phyloP scores from a whole-genome alignment of 1,140 invertebrate genomes.

The Matsumurasca onukii region DNA sequence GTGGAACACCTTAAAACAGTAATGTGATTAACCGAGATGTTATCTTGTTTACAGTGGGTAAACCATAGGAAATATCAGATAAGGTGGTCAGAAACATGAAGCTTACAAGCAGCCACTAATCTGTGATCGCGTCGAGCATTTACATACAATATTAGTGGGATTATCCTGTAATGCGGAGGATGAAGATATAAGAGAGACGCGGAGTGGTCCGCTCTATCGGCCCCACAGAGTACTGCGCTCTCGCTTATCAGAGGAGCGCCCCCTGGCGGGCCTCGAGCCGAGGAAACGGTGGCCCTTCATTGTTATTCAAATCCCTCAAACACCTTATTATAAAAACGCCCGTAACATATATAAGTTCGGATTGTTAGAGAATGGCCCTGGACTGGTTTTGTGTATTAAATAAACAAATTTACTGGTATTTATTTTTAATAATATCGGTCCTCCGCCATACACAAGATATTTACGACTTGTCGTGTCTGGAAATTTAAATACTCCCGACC shows the following conservation, averaged over 20 bases:
- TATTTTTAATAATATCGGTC: slow-evolving; percentile 26
- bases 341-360: slow-evolving; percentile 22
- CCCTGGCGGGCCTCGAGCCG: no score
- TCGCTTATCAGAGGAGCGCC: not conserved
- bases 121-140: slow-evolving; percentile 14
- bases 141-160: slow-evolving; percentile 26
- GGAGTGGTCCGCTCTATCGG: not conserved
- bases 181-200: slow-evolving; percentile 13
- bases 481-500: slow-evolving; percentile 9
- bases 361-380: slow-evolving; percentile 1
- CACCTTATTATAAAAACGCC: slow-evolving; percentile 22
- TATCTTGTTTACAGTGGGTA: no score
- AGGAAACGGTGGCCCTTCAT: slow-evolving; percentile 4
- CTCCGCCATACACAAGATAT: slow-evolving; percentile 5
- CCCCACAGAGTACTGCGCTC: not conserved
- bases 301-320: slow-evolving; percentile 24
- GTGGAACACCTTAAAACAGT: no score
- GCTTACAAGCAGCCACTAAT: not conserved
- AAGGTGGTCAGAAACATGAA: not conserved
- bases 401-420: slow-evolving; percentile 26
- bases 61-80: no score
- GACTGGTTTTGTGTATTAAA: slow-evolving; percentile 26
- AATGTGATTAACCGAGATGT: no score
- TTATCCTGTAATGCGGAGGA: slow-evolving; percentile 16
- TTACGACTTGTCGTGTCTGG: slow-evolving; percentile 15